Percentiles rank a stretch among this genome's conserved stretches.
Evolutionary conservation across 2,888 invertebrate species (phyloP).

Genomic region (Platerodrilus igneus): DNA sequence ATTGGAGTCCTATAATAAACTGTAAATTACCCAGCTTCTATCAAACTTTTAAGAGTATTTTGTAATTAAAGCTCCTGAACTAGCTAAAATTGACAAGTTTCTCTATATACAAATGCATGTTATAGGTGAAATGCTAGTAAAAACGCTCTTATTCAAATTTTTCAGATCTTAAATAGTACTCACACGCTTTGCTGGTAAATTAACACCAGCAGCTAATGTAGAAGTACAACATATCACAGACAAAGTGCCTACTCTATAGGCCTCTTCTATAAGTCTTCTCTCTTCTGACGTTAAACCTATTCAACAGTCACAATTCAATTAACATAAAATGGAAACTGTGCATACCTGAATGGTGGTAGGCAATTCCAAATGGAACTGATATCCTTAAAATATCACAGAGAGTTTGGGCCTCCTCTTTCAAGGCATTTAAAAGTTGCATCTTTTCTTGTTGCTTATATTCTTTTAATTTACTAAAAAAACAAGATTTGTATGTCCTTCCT

Average conservation of each 20-base stretch:
- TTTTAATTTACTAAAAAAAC: slow-evolving; percentile 49
- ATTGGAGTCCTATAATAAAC: no score
- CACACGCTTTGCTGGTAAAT: slow-evolving; percentile 86
- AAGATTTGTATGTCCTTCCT: slow-evolving; percentile 8
- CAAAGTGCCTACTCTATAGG: slow-evolving; percentile 75
- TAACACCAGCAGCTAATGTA: slow-evolving; percentile 96
- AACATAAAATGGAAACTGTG: slow-evolving; percentile 9
- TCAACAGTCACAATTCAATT: slow-evolving; percentile 12
- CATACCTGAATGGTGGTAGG: slow-evolving; percentile 82
- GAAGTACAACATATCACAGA: slow-evolving; percentile 92
- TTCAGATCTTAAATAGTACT: slow-evolving; percentile 18
- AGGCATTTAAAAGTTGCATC: slow-evolving; percentile 55
- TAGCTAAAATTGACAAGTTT: no score
- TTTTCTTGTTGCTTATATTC: slow-evolving; percentile 58
- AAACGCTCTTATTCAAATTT: slow-evolving; percentile 22
- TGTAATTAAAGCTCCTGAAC: no score
- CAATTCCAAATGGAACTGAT: slow-evolving; percentile 76
- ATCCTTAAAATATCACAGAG: slow-evolving; percentile 63
- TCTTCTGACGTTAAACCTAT: slow-evolving; percentile 79
- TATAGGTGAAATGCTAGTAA: slow-evolving; percentile 23
- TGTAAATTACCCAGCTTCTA: no score
- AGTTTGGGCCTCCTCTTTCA: slow-evolving; percentile 59
- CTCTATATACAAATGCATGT: no score
- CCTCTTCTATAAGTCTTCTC: slow-evolving; percentile 76
- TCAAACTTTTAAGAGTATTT: no score